A percentile compares a stretch with the other conserved stretches of the same genome.
Conservation (phyloP, 64 coral and sea anemone species). For the Catalaphyllia jardinei region DNA sequence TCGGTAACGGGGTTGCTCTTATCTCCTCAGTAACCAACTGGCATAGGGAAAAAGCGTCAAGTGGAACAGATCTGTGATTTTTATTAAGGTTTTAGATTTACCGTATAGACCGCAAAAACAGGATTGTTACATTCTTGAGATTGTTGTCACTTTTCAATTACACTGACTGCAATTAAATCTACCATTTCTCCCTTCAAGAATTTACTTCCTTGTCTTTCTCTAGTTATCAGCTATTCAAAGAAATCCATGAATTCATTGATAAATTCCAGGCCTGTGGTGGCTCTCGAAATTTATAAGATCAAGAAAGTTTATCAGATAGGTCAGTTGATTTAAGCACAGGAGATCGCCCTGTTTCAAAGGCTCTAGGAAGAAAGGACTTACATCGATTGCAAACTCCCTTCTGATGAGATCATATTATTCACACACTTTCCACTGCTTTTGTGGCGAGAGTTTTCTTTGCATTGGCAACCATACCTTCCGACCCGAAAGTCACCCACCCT, state of each 20-base stretch:
- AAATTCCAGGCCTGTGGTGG: too few species aligned
- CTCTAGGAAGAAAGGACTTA: not conserved
- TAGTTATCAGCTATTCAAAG: not conserved
- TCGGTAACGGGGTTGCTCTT: too few species aligned
- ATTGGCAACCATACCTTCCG: not conserved
- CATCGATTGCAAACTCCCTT: conserved; percentile 10
- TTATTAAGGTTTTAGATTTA: too few species aligned
- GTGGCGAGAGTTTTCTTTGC: not conserved
- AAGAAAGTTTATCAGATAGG: too few species aligned
- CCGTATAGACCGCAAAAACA: too few species aligned
- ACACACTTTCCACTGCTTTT: not conserved
- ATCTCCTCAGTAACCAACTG: too few species aligned
- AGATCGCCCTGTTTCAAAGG: conserved; percentile 18
- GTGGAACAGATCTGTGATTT: too few species aligned
- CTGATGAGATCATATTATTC: conserved; percentile 13
- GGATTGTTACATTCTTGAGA: too few species aligned
- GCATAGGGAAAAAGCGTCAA: too few species aligned
- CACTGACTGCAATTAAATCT: not conserved
- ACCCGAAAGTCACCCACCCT: conserved; percentile 11
- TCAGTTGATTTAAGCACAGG: too few species aligned
- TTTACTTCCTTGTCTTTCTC: not conserved
- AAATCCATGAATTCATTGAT: conserved; percentile 10
- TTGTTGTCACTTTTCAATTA: not conserved
- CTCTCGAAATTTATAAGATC: too few species aligned
- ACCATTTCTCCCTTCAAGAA: too few species aligned